Evolutionary conservation across 2,113 vertebrate genomes (phyloP), one percentile per base, ranked within the genome.

Genomic region (Mesembrinibis cayennensis): DNA sequence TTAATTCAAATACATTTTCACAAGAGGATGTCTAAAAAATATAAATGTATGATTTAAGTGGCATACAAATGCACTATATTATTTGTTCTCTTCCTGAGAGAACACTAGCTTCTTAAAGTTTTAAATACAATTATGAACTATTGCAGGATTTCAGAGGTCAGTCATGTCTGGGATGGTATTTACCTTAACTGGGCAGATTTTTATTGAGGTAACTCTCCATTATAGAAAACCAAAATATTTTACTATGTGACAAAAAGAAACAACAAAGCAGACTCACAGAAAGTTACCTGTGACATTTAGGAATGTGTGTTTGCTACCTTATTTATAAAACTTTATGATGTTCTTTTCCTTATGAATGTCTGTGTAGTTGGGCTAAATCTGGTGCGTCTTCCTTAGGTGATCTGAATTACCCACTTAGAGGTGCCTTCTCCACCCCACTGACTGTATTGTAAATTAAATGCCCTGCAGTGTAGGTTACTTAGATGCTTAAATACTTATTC

Each of bases 1-100:
- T 90, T 89, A 82, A 86, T 88, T 91, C 53, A 92, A 80, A 94
- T 59, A 6, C 18, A 58, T 71, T 91, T 94, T 42, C 84, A 74
- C 40, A 87, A 58, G 32, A 78, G 22, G 47, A 36, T 76, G 12
- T 52, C 26, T 84, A 53, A 91, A 73, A 16, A 42, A 5, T 21
- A 59, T 29, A 34, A 30, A 42, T 30, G 5, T 66, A 25, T 67
- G 9, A 65, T 50, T 89, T 55, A 65, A 47, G 36, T 53, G 49
- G 8, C 23, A 56, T 80, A 36, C 23, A 81, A 83, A 66, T 55
- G 29, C 20, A n/a, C 74, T 32, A 10, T 32, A 20, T 55, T 2
- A 70, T 86, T 92, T 63, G 7, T 80, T 78, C 47, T 69, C 42
- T 67, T 89, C 14, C 47, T 59, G 42, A 81, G 42, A 84, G 81